Conservation (phyloP, 2,888 invertebrate genomes). For the Tortricodes alternella region DNA sequence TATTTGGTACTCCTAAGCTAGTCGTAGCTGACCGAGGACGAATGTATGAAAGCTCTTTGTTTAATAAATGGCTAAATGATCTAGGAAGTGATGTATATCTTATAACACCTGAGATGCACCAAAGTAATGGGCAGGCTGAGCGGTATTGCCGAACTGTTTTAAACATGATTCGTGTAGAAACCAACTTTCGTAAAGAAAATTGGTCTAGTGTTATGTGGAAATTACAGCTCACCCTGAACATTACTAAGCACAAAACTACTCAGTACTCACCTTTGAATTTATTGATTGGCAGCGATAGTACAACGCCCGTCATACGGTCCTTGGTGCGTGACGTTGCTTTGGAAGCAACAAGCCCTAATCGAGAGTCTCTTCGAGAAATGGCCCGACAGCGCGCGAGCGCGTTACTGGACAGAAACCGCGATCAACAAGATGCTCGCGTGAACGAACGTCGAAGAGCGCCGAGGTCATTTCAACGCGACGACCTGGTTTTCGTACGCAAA, state of each 20-base stretch:
- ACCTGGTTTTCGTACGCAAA: conserved; percentile 5
- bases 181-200: background rate
- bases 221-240: background rate
- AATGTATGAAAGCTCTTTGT: background rate
- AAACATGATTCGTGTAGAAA: conserved; percentile 6
- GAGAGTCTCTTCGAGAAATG: background rate
- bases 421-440: background rate
- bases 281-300: background rate
- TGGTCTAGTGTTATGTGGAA: conserved; percentile 3
- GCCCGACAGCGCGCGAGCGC: background rate
- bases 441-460: background rate
- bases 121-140: conserved; percentile 12
- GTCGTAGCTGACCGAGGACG: background rate
- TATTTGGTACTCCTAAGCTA: background rate
- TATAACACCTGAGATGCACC: conserved; percentile 11
- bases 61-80: background rate
- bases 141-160: conserved; percentile 9
- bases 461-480: background rate
- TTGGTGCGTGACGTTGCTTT: background rate
- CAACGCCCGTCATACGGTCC: background rate
- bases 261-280: background rate
- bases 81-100: background rate
- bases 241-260: background rate
- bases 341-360: background rate
- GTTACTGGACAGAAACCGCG: background rate